Evolutionary conservation across 2,113 vertebrate species (phyloP), one percentile per base, ranked within the genome.

Genomic region (Tragelaphus buxtoni): DNA sequence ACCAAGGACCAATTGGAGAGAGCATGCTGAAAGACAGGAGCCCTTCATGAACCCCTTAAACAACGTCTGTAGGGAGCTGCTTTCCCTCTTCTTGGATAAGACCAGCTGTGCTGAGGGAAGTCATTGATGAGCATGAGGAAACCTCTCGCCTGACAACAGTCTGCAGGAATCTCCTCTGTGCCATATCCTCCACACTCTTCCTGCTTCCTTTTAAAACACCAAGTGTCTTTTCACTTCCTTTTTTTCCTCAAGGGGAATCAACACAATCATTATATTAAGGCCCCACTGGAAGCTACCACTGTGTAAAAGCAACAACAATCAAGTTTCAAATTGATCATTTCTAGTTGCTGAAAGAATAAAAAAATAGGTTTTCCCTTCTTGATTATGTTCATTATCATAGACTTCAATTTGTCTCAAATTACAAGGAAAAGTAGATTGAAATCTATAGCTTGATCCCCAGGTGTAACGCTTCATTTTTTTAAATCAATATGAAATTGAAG

Each of bases 401-500:
- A 96, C 97, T 56, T 97, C 35, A 88, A 92, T 82, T 97, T 76
- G 1, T 63, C 53, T 76, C 96, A 97, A 97, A 97, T 97, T 96
- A 94, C 79, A 94, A 72, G 61, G 92, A 88, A 95, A 97, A 97
- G 9, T 11, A 96, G 49, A 69, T 95, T 94, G 88, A 97, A 98
- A 97, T 83, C 95, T 79, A 90, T 5, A 60, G 86, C 69, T 69
- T 55, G 5, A 97, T 90, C 91, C 93, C 76, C 77, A 72, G 90
- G 94, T 95, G 94, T 83, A 97, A 94, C 32, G 49, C 93, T 91
- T 88, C 58, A 58, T 72, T 91, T 96, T 39, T 0, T 95, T 60
- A 82, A 72, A 97, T 98, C 98, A 93, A 97, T 98, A 96, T 39
- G 8, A 51, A 90, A 98, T 95, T 93, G 97, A 97, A 98, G 97